Conservation (phyloP, 1,140 invertebrate genomes). For the Kradibia gibbosae region DNA sequence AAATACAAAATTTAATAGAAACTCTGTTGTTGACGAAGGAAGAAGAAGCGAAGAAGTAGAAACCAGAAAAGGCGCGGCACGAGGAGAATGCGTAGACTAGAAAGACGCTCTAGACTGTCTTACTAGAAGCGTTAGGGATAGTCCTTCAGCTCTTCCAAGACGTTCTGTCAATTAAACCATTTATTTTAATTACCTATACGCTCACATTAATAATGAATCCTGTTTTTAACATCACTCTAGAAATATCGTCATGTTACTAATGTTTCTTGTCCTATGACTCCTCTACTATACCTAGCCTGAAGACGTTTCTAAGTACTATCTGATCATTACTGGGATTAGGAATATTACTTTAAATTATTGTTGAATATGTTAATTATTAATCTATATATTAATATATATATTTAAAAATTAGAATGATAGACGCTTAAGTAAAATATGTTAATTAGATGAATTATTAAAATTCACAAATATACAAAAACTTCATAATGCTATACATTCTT, state of each 20-base stretch:
- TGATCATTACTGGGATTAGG: conserved; percentile 17
- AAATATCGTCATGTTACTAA: conserved; percentile 13
- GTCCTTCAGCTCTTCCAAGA: conserved; percentile 37
- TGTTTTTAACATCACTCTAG: conserved; percentile 50
- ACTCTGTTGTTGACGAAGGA: conserved; percentile 62
- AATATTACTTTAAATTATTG: background rate
- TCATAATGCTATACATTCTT: too few species aligned
- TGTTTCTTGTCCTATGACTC: conserved; percentile 3
- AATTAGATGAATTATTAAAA: too few species aligned
- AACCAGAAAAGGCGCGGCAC: conserved; percentile 43
- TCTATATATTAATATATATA: too few species aligned
- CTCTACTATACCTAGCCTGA: background rate
- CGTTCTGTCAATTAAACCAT: conserved; percentile 62
- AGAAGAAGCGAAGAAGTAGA: conserved; percentile 50
- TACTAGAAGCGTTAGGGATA: background rate
- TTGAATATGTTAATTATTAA: too few species aligned
- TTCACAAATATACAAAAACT: too few species aligned
- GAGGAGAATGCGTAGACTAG: conserved; percentile 54
- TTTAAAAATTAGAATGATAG: too few species aligned
- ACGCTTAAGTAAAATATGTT: too few species aligned
- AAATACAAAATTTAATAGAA: conserved; percentile 67
- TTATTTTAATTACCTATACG: conserved; percentile 64
- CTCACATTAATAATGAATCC: conserved; percentile 63
- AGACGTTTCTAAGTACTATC: conserved; percentile 12
- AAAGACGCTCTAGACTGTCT: background rate